Conservation (phyloP, 2,797 vertebrate genomes). For the Cetoscarus ocellatus region DNA sequence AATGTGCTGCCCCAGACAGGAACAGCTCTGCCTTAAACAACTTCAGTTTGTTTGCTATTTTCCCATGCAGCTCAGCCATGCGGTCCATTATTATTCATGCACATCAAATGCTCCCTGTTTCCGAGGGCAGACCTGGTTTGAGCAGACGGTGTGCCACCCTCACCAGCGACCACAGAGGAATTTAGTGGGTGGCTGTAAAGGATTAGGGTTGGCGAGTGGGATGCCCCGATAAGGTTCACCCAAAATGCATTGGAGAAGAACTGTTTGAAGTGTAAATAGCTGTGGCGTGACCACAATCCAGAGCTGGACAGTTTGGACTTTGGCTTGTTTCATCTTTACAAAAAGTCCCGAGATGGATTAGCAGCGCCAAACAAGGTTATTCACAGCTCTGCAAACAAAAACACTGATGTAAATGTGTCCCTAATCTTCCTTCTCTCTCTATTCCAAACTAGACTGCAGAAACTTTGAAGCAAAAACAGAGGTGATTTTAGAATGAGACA, state of each 20-base stretch:
- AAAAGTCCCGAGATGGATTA: constrained; percentile 37
- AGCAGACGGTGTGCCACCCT: constrained; percentile 74
- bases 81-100: constrained; percentile 80
- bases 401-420: constrained; percentile 17
- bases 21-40: constrained; percentile 83
- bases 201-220: constrained; percentile 52
- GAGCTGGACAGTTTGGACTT: constrained; percentile 47
- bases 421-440: constrained; percentile 8
- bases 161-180: constrained; percentile 70
- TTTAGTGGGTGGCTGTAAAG: constrained; percentile 65
- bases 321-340: constrained; percentile 52
- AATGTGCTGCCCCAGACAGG: constrained; percentile 65
- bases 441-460: constrained; percentile 7
- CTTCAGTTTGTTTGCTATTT: constrained; percentile 82
- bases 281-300: constrained; percentile 65
- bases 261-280: constrained; percentile 77
- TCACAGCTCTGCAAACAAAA: constrained; percentile 46
- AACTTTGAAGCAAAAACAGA: constrained; percentile 8
- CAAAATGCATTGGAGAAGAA: constrained; percentile 66
- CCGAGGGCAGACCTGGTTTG: constrained; percentile 62
- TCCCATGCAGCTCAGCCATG: constrained; percentile 66
- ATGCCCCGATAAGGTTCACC: constrained; percentile 68
- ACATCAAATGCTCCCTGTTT: constrained; percentile 81
- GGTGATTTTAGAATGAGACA: too few species aligned
- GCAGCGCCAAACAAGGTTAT: constrained; percentile 37